Evolutionary conservation across 1,140 invertebrate species (phyloP), one percentile per base, ranked within the genome.

Genomic region (Colletes latitarsis): DNA sequence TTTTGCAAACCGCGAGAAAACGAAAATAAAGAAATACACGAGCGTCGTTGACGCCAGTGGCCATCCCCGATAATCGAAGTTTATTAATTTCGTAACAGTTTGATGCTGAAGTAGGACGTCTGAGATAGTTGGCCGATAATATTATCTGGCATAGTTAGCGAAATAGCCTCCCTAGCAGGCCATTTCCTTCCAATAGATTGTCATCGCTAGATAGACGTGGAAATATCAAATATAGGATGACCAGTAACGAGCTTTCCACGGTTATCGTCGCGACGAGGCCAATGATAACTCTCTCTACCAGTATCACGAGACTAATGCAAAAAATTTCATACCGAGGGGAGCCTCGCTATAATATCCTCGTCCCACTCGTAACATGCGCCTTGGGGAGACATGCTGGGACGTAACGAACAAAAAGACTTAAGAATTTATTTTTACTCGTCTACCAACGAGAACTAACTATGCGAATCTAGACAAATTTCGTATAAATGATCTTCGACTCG

Each of bases 121-220:
- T 57, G 17, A n/a, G 15, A 57, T n/a, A 15, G 15, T 57, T 57
- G 12, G 5, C 15, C n/a, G 55, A 57, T 57, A 57, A 57, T 57
- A 57, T 57, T 57, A 57, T 63, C 60, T 4, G 21, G 19, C 14
- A 1, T 39, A 10, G 60, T 39, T 41, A 63, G 21, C 60, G 60
- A 63, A 63, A 63, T 63, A 39, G 60, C 21, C 60, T 63, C 9
- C 10, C 21, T 10, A 41, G 60, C 30, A 63, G 9, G 21, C 60
- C 60, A 63, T 63, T 63, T 41, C 21, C 21, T 63, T 63, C 39
- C 60, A 63, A 39, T 41, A 41, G 60, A 30, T 41, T 63, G 39
- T 63, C 60, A 63, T 63, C 60, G 39, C 6, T 8, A n/a, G 60
- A 12, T 21, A 52, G 0, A 68, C 6, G n/a, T 68, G 49, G 49